Base-by-base conservation (phyloP, 53 echinoderm and acorn worm species). In the Echinometra lucunter region DNA sequence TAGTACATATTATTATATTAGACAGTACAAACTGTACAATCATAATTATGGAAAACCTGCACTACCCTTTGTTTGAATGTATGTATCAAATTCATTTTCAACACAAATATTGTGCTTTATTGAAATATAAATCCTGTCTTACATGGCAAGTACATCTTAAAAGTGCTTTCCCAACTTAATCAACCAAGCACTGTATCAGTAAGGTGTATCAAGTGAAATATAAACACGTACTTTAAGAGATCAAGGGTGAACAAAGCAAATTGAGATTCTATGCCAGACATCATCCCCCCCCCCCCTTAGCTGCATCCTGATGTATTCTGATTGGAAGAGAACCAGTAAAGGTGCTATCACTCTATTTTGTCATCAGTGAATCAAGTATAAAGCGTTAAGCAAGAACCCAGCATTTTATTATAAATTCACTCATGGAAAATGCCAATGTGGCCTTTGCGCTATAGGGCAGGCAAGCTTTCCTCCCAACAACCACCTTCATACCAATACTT, bases 371-470 rank as follows among this genome's bases (percentile, higher is more conserved):
- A 78, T 78, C 78, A 78, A 78, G 78, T 40, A 10, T 75, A 75
- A 75, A 38, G 21, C 75, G 6, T 75, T 75, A 40, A 75, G 78
- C 78, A 78, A 78, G 42, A 19, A 42, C 7, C 40, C 19, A 30
- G 78, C n/a, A n/a, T n/a, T 21, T 18, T 40, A 78, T 40, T 7
- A 78, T 78, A 17, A 78, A 78, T 42, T 78, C 78, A 42, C 78
- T 78, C 38, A 78, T 78, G 78, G 78, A 78, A 75, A 78, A 42
- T 78, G 78, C 78, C 42, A 78, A 78, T 78, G 42, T 23, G 10
- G 37, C 78, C 78, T 42, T 78, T 78, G 78, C 4, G 78, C 78
- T 78, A 78, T 38, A n/a, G n/a, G 42, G 40, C 42, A 38, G 42
- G 78, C 38, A 78, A 5, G 19, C 19, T 78, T 40, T 78, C 40